phyloP scores from a whole-genome alignment of 2,888 invertebrate species.

The Cataglyphis cursor region DNA sequence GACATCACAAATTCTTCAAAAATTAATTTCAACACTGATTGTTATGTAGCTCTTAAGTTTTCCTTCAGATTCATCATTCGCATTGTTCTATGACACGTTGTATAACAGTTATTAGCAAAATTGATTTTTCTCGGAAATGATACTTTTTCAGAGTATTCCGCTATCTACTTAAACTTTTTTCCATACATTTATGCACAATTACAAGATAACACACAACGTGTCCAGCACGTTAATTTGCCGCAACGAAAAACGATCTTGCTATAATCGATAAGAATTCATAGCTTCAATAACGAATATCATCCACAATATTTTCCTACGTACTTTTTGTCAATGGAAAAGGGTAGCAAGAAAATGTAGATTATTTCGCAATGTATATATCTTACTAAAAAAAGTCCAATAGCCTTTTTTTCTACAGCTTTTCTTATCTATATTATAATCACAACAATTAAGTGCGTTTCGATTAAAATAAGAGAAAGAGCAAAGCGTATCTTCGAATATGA shows the following conservation, averaged over 20 bases:
- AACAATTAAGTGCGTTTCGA: background rate
- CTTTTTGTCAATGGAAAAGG: background rate
- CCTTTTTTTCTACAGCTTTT: conserved; percentile 20
- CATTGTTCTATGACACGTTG: background rate
- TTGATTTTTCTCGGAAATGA: conserved; percentile 1
- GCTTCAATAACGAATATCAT: background rate
- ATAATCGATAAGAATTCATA: conserved; percentile 3
- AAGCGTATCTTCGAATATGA: background rate
- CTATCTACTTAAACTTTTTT: background rate
- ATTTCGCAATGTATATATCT: background rate
- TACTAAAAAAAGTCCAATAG: background rate
- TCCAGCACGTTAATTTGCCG: conserved; percentile 6
- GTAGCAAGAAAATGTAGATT: conserved; percentile 4
- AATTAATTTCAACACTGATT: conserved; percentile 17
- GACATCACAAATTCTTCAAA: background rate
- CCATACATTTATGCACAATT: conserved; percentile 9
- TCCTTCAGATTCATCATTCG: background rate
- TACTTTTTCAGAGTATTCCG: background rate
- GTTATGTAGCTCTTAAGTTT: background rate
- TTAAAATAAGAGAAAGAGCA: background rate
- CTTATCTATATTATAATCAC: background rate
- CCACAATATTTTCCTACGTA: background rate
- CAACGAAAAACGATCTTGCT: background rate
- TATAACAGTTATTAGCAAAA: conserved; percentile 13
- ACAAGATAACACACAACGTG: background rate